Evolutionary conservation across 2,113 vertebrate species (phyloP).

Genomic region (Catagonus wagneri): DNA sequence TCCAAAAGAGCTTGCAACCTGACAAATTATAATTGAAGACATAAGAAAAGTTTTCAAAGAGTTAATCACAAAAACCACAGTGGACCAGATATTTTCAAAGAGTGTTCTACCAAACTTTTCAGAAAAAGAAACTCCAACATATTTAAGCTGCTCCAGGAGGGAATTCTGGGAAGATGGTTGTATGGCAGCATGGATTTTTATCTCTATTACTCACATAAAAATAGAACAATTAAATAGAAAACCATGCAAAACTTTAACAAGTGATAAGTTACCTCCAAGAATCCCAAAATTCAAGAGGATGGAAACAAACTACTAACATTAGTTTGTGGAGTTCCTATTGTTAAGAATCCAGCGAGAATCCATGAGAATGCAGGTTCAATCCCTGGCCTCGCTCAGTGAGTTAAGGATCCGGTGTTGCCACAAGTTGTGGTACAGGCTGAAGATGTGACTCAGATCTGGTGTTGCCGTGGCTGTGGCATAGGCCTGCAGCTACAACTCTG

Average conservation of each 20-base stretch:
- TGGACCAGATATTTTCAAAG: neutral
- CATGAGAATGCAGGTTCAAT: no score
- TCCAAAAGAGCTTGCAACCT: slow-evolving; percentile 1
- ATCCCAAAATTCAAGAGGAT: neutral
- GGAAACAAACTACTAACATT: neutral
- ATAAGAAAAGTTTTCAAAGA: neutral
- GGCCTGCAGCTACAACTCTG: no score
- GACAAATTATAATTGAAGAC: neutral
- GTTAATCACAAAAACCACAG: neutral
- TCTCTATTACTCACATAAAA: neutral
- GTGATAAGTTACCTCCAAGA: neutral
- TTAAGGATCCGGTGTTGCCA: no score
- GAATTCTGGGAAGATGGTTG: neutral
- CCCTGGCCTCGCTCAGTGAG: no score
- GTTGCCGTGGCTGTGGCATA: no score
- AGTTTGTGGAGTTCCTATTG: no score
- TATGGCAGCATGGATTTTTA: neutral
- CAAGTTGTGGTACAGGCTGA: no score
- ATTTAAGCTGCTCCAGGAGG: neutral
- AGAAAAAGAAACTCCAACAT: neutral
- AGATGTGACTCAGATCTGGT: no score
- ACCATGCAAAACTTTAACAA: neutral
- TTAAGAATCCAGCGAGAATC: no score
- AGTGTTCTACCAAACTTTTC: neutral
- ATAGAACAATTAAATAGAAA: neutral